A percentile compares a stretch with the other conserved stretches of the same genome.
Evolutionary conservation across 1,140 invertebrate genomes (phyloP).

Genomic region (Triops longicaudatus): DNA sequence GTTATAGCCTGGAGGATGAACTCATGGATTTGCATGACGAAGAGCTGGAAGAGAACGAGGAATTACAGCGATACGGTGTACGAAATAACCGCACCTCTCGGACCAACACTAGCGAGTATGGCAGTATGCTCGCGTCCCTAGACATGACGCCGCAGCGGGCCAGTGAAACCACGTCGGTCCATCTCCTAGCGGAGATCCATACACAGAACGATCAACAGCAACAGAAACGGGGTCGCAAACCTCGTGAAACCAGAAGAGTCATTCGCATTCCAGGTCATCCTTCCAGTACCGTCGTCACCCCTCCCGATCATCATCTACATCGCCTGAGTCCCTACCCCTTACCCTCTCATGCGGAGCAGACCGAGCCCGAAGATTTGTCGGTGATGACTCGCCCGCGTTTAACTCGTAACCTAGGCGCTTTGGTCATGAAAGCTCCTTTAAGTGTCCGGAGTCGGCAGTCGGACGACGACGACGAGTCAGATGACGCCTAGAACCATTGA

Average conservation of each 20-base stretch:
- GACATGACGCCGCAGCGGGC: not conserved
- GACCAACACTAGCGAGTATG: constrained; percentile 20
- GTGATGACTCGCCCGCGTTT: constrained; percentile 39
- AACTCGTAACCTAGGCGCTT: not conserved
- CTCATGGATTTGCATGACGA: constrained; percentile 20
- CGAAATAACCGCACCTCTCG: constrained; percentile 21
- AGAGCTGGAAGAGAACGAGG: constrained; percentile 21
- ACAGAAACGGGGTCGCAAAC: constrained; percentile 38
- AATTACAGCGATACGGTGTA: constrained; percentile 20
- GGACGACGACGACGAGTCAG: not conserved
- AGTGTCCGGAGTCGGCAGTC: not conserved
- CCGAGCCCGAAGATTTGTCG: constrained; percentile 77
- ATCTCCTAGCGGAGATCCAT: constrained; percentile 14
- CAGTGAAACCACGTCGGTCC: not conserved
- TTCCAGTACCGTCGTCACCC: constrained; percentile 31
- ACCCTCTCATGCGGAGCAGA: constrained; percentile 57
- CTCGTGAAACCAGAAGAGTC: constrained; percentile 41
- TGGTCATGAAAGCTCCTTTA: not conserved
- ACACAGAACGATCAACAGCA: not conserved
- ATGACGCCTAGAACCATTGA: not conserved
- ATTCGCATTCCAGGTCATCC: constrained; percentile 33
- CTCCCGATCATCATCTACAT: constrained; percentile 19
- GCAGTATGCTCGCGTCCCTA: not conserved
- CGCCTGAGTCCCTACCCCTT: constrained; percentile 37
- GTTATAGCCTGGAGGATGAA: constrained; percentile 32